Evolutionary conservation across 2,113 vertebrate species (phyloP).

Genomic region (Gopherus flavomarginatus): DNA sequence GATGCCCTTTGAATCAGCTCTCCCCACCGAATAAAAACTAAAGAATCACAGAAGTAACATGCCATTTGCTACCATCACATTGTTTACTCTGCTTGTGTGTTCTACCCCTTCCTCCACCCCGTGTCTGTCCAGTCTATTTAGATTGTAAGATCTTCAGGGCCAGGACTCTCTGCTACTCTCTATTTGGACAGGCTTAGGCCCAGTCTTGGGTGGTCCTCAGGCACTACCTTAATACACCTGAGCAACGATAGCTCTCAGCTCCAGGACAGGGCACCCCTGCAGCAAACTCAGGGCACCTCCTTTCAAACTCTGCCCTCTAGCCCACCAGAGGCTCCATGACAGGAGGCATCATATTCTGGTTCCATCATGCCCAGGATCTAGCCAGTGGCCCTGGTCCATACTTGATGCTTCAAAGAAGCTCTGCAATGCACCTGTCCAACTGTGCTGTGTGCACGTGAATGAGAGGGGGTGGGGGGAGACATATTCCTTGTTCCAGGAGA

Average conservation of each 20-base stretch:
- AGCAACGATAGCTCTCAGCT: not conserved
- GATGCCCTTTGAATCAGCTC: not conserved
- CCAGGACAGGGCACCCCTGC: not conserved
- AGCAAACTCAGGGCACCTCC: not conserved
- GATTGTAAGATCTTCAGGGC: not conserved
- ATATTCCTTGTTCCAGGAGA: not conserved
- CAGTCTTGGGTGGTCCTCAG: not conserved
- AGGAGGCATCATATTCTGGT: not conserved
- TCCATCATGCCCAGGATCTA: not conserved
- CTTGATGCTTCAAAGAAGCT: not conserved
- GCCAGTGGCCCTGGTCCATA: not conserved
- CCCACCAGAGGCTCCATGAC: not conserved
- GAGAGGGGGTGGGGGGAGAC: not conserved
- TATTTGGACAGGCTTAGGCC: not conserved
- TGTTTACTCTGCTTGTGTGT: not conserved
- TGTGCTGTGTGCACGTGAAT: no score
- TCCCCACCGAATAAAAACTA: no score
- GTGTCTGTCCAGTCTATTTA: not conserved
- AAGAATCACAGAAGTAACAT: not conserved
- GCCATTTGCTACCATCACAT: not conserved
- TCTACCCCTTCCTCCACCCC: not conserved
- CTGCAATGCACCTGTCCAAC: not conserved
- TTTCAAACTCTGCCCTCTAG: not conserved
- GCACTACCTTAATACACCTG: not conserved
- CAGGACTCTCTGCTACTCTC: not conserved